Percentiles rank a stretch among this genome's conserved stretches.
phyloP scores from a whole-genome alignment of 1,140 invertebrate species.

The Caenorhabditis tropicalis region DNA sequence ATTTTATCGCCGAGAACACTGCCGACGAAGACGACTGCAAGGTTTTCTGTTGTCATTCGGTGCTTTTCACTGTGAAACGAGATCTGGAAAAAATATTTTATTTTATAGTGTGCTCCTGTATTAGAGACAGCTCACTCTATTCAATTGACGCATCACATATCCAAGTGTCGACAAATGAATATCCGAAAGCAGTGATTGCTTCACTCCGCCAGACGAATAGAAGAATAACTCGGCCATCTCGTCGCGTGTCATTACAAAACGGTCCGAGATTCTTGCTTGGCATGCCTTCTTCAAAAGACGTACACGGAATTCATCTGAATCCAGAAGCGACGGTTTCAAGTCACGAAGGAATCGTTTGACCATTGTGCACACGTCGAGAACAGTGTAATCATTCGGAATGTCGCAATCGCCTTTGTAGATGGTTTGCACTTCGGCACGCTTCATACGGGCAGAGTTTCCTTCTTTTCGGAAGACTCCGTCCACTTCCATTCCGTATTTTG shows the following conservation, averaged over 20 bases:
- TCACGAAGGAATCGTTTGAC: slow-evolving; percentile 45
- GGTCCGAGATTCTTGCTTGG: slow-evolving; percentile 1
- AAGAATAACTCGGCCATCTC: slow-evolving; percentile 25
- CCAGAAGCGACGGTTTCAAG: slow-evolving; percentile 37
- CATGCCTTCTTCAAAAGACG: slow-evolving; percentile 26
- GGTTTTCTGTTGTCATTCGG: slow-evolving; percentile 1
- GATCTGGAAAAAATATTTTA: background rate
- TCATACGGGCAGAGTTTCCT: slow-evolving; percentile 20
- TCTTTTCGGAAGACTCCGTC: slow-evolving; percentile 47
- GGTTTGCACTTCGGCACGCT: background rate
- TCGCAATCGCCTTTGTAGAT: background rate
- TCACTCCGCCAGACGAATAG: background rate
- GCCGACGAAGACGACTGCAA: background rate
- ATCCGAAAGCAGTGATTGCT: background rate
- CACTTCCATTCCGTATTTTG: slow-evolving; percentile 24
- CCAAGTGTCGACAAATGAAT: background rate
- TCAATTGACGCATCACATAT: slow-evolving; percentile 13
- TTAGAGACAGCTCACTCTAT: background rate
- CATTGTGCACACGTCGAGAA: slow-evolving; percentile 45
- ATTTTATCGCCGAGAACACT: slow-evolving; percentile 14
- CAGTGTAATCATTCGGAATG: slow-evolving; percentile 13
- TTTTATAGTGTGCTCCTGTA: background rate
- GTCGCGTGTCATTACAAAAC: background rate
- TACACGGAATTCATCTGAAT: background rate
- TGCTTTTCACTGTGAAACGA: background rate